Conservation (phyloP, 2,797 vertebrate species). For the Eulemur albifrons region DNA sequence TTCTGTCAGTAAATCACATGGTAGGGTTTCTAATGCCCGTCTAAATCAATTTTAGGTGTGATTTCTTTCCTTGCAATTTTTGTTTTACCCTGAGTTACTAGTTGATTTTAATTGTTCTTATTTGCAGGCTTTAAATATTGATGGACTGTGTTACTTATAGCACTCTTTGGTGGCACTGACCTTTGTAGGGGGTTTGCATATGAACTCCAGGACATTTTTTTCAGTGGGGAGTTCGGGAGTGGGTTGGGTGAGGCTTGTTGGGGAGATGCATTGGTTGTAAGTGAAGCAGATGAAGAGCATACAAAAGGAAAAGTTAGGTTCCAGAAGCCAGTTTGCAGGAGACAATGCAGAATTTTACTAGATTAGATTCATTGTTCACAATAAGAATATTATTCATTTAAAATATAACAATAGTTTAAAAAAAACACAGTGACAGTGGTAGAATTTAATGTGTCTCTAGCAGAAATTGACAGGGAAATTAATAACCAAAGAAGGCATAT, state of each 20-base stretch:
- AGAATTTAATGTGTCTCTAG: not conserved
- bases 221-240: not conserved
- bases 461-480: not conserved
- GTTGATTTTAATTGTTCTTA: slow-evolving; percentile 82
- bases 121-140: slow-evolving; percentile 82
- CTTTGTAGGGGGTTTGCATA: slow-evolving; percentile 71
- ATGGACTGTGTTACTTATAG: slow-evolving; percentile 79
- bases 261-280: slow-evolving; percentile 1
- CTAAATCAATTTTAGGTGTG: slow-evolving; percentile 80
- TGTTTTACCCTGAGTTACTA: slow-evolving; percentile 72
- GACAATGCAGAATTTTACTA: not conserved
- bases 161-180: slow-evolving; percentile 64
- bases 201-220: slow-evolving; percentile 15
- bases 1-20: slow-evolving; percentile 81
- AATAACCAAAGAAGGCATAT: not conserved
- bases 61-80: slow-evolving; percentile 80
- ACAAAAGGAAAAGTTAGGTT: not conserved
- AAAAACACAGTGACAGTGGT: not conserved
- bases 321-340: not conserved
- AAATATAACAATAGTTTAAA: not conserved
- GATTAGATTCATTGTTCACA: not conserved
- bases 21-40: slow-evolving; percentile 64
- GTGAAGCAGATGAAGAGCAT: not conserved
- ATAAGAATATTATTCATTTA: not conserved
- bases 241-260: not conserved